Evolutionary conservation across 2,797 vertebrate genomes (phyloP), one percentile per base, ranked within the genome.

Genomic region (Anableps anableps): DNA sequence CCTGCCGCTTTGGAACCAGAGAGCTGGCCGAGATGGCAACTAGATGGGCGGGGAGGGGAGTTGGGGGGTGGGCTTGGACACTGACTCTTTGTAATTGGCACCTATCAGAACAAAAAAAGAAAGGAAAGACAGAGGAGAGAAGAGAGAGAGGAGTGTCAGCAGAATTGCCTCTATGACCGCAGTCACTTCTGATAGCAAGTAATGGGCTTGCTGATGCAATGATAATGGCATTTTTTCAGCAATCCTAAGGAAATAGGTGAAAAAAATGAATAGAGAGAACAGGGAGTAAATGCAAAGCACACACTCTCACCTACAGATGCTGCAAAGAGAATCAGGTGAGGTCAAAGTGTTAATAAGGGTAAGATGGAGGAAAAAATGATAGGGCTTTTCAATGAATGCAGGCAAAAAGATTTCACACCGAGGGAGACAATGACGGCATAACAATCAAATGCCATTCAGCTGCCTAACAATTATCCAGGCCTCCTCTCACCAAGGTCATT

Each of bases 131-230:
- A 88, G 90, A 86, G 86, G 78, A 78, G 86, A 89, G 62, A 80
- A 95, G 78, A 94, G 85, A 94, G 93, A 88, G 94, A 88, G 31
- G 50, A 45, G 76, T 83, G 91, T 97, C 94, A 97, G 94, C 92
- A 92, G 87, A 92, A 90, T 90, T 84, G 83, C 85, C 88, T 85
- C 74, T 76, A 86, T 92, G 88, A 93, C 92, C 89, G 88, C 93
- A 91, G 90, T 89, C 88, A 91, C 92, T 91, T 93, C 89, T 86
- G 87, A 91, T 86, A 85, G 86, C 78, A 58, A 81, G 88, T 87
- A 85, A 93, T 92, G 88, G 81, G 83, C 81, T 58, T 88, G 86
- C 88, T 88, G 90, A 93, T 91, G 91, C 89, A 91, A 90, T 74
- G 74, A 82, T 92, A 90, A 93, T 89, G 89, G 81, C 74, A 84